Base-by-base conservation (phyloP, 2,797 vertebrate species). In the Manis javanica region DNA sequence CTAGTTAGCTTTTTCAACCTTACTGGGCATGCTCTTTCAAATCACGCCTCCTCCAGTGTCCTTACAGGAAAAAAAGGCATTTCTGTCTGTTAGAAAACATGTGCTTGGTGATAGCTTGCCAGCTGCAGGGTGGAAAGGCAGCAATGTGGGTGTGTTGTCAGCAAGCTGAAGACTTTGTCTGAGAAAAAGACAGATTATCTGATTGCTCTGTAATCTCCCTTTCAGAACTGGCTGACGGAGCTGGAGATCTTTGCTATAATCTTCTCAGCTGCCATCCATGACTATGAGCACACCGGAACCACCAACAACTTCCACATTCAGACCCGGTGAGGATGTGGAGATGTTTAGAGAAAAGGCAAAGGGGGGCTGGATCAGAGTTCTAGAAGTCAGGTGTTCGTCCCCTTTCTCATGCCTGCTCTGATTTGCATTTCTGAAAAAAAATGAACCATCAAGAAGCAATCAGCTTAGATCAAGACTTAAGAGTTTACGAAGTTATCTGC, bases 261-360 rank as follows among this genome's bases (percentile, higher is more conserved):
- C 95, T 99, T 99, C 57, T 99, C 99, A 74, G 99, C 99, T 81
- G 99, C 99, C 53, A 99, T 99, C 98, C 99, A 99, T 37, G 99
- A 99, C 98, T 99, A 98, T 53, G 99, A 99, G 95, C 99, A 99
- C 87, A 99, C 99, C 1, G 99, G 99, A 88, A 99, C 99, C 83
- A 99, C 99, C 86, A 99, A 99, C 98, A 99, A 99, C 98, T 99
- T 99, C 98, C 99, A 99, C 97, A 99, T 99, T 97, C 99, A 99
- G 97, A 99, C 99, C 96, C 99, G 99, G 99, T 99, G 97, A 98
- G 98, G 59, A 57, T 15, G 37, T 39, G 34, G 82, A 72, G 87
- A 72, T 87, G 7, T 31, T 81, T 84, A 66, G 82, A 57, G 63
- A 96, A 75, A 29, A 46, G 37, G 12, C n/a, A 13, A 61, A 31